Evolutionary conservation across 2,797 vertebrate species (phyloP), one percentile per base, ranked within the genome.

Genomic region (Danio kyathit): DNA sequence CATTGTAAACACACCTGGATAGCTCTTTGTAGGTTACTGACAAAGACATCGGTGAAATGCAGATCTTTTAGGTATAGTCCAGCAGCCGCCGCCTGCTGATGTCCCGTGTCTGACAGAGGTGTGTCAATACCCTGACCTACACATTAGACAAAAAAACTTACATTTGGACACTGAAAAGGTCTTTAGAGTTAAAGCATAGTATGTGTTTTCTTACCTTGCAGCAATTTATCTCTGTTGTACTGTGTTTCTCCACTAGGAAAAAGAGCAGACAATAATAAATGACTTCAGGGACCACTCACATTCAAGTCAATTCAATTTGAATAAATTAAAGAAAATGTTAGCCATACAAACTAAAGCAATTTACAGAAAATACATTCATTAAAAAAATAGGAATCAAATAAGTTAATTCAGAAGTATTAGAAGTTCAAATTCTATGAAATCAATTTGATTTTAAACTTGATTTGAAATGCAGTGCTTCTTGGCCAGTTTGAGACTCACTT

Each of bases 151-250:
- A 19, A 76, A 91, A 79, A 92, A 4, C 17, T 44, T 6, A 56
- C 12, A 0, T 91, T 87, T 81, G 91, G 89, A 41, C 88, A 54
- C 13, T 3, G 0, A 52, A 49, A 59, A 65, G 7, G 5, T 63
- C 16, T 6, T 17, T 29, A 29, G 29, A 3, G 29, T 10, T 17
- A n/a, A 19, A 16, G 14, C 10, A 5, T 40, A 0, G 6, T 21
- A 66, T 40, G 5, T 38, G 29, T 40, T 2, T 43, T 76, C 74
- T 4, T 86, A 99, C 98, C 98, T 96, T 99, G 98, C 13, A 99
- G 88, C 86, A 98, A 92, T 91, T 96, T 98, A 51, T 97, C 96
- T 89, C 94, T 96, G 92, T 99, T 99, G 92, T 95, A 96, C 83
- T 94, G 95, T 4, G 97, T 99, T 92, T 99, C 97, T 61, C 97